Conservation (phyloP, 2,888 invertebrate genomes). For the Pachliopta kotzebuea region DNA sequence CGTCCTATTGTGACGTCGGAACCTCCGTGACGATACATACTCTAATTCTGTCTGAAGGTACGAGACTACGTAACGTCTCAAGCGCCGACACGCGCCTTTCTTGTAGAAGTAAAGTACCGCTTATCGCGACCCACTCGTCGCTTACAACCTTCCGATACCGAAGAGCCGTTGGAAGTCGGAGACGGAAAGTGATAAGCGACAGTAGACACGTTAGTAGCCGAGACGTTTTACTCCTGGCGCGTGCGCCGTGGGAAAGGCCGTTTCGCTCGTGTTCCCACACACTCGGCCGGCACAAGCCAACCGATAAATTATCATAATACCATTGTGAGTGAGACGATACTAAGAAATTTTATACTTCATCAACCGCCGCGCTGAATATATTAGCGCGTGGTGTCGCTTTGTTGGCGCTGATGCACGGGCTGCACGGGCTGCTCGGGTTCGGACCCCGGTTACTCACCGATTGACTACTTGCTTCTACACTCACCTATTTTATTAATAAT, state of each 20-base stretch:
- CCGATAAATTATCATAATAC: conserved; percentile 81
- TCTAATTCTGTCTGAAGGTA: conserved; percentile 71
- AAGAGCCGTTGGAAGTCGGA: conserved; percentile 32
- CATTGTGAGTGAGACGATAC: conserved; percentile 81
- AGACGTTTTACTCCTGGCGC: conserved; percentile 55
- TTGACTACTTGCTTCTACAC: conserved; percentile 52
- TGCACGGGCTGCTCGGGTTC: conserved; percentile 42
- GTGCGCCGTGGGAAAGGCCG: conserved; percentile 78
- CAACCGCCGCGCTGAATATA: conserved; percentile 78
- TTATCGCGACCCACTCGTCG: conserved; percentile 39
- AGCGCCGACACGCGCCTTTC: conserved; percentile 47
- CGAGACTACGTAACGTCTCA: conserved; percentile 60
- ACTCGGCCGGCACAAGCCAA: conserved; percentile 80
- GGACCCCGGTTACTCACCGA: conserved; percentile 39
- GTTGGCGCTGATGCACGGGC: conserved; percentile 58
- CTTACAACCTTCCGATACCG: conserved; percentile 52
- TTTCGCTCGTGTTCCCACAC: conserved; percentile 81
- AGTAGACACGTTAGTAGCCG: conserved; percentile 39
- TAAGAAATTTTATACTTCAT: conserved; percentile 81
- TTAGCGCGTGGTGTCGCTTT: conserved; percentile 76
- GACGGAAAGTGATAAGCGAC: conserved; percentile 58
- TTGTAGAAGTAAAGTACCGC: conserved; percentile 43
- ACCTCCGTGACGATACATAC: conserved; percentile 79
- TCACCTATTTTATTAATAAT: conserved; percentile 43
- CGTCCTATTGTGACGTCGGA: conserved; percentile 76